These are phyloP conservation scores for Eulemur rufifrons DNA, from an alignment of 2,113 vertebrate species.

Conservation along the genomic window DNA sequence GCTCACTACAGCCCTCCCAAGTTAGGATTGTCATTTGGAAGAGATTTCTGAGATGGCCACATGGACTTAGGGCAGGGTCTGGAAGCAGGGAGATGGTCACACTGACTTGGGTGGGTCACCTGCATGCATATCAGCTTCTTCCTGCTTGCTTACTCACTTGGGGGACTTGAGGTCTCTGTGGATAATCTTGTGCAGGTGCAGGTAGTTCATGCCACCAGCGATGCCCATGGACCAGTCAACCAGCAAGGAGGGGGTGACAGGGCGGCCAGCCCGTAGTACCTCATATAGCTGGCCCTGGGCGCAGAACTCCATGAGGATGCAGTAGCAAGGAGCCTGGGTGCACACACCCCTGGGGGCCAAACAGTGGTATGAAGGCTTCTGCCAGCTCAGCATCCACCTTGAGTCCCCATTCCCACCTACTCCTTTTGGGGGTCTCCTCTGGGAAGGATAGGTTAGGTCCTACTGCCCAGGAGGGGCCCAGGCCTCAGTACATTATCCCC, in stretches of 20 bases:
- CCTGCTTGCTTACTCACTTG: slow-evolving; percentile 87
- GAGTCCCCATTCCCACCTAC: neutral
- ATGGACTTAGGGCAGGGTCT: neutral
- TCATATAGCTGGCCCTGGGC: slow-evolving; percentile 99
- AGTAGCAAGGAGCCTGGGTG: slow-evolving; percentile 98
- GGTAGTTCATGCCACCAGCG: slow-evolving; percentile 98
- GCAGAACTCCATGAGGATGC: slow-evolving; percentile 99
- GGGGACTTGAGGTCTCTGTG: slow-evolving; percentile 99
- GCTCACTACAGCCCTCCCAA: neutral
- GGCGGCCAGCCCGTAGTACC: slow-evolving; percentile 96
- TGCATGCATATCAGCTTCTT: neutral
- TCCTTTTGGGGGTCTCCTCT: neutral
- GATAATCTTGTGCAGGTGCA: slow-evolving; percentile 99
- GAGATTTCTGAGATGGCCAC: neutral
- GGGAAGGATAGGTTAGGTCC: neutral
- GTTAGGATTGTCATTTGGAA: neutral
- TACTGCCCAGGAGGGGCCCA: neutral
- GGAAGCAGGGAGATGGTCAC: neutral
- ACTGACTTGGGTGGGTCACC: neutral
- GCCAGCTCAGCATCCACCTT: neutral
- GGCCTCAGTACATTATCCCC: neutral
- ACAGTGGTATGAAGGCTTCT: slow-evolving; percentile 12
- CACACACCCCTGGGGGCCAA: slow-evolving; percentile 92
- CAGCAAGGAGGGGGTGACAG: slow-evolving; percentile 95
- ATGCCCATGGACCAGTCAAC: slow-evolving; percentile 99